A percentile compares a stretch with the other conserved stretches of the same genome.
Conservation (phyloP, 2,113 vertebrate genomes). For the Etia nguti region DNA sequence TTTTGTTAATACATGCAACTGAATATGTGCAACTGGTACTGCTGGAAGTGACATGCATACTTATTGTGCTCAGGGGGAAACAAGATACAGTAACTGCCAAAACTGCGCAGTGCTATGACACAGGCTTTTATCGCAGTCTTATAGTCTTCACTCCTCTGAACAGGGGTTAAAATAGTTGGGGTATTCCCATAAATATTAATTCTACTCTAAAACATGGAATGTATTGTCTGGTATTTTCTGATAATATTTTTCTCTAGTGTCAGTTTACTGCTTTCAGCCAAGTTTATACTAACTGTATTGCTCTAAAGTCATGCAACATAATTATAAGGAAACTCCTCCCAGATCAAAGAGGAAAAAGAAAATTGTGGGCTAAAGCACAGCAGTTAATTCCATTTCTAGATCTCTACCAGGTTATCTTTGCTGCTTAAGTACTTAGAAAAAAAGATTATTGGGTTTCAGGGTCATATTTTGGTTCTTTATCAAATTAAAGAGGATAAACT, state of each 20-base stretch:
- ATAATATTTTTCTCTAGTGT: neutral
- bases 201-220: neutral
- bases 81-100: neutral
- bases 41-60: neutral
- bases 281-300: neutral
- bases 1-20: neutral
- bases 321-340: neutral
- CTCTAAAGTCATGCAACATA: neutral
- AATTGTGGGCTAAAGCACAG: neutral
- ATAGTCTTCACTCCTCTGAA: neutral
- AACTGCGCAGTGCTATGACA: neutral
- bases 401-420: neutral
- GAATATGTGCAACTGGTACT: neutral
- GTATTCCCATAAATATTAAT: neutral
- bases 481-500: neutral
- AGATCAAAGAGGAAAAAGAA: neutral
- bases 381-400: neutral
- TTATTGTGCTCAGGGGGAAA: neutral
- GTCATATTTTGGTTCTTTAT: neutral
- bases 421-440: neutral
- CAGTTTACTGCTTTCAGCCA: neutral
- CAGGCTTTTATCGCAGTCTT: neutral
- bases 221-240: neutral
- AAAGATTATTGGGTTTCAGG: neutral
- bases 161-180: neutral